phyloP scores from a whole-genome alignment of 2,888 invertebrate species.

The Parapristionchus giblindavisi region DNA sequence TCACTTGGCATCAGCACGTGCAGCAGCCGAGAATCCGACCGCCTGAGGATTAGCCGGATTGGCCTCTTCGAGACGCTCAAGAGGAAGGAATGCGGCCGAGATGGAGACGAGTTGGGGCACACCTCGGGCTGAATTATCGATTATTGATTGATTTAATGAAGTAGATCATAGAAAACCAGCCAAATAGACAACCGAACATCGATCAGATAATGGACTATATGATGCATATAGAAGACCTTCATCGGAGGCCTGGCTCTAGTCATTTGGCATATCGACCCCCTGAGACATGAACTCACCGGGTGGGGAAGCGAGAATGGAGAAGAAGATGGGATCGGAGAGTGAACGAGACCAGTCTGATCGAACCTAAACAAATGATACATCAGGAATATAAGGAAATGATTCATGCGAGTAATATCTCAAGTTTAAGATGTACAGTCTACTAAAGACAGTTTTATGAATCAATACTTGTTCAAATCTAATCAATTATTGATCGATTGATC shows the following conservation, averaged over 20 bases:
- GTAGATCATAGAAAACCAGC: too few species aligned
- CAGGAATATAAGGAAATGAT: background rate
- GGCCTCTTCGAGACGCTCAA: slow-evolving; percentile 15
- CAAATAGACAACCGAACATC: too few species aligned
- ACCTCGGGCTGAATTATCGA: background rate
- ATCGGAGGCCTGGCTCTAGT: background rate
- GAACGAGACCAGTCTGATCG: background rate
- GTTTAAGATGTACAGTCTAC: too few species aligned
- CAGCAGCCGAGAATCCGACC: slow-evolving; percentile 13
- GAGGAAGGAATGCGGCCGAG: slow-evolving; percentile 32
- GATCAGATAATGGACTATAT: too few species aligned
- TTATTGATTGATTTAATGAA: too few species aligned
- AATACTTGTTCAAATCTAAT: too few species aligned
- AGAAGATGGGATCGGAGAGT: slow-evolving; percentile 28
- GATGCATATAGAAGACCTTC: too few species aligned
- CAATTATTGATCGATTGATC: too few species aligned
- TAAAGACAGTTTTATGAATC: too few species aligned
- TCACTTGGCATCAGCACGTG: slow-evolving; percentile 26
- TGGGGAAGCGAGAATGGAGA: slow-evolving; percentile 19
- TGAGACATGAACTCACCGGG: background rate
- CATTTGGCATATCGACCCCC: background rate
- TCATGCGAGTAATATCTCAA: too few species aligned
- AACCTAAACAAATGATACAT: background rate
- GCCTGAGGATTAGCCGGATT: background rate
- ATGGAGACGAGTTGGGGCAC: slow-evolving; percentile 25